phyloP scores from a whole-genome alignment of 1,140 invertebrate genomes.

The Ceratosolen solmsi region DNA sequence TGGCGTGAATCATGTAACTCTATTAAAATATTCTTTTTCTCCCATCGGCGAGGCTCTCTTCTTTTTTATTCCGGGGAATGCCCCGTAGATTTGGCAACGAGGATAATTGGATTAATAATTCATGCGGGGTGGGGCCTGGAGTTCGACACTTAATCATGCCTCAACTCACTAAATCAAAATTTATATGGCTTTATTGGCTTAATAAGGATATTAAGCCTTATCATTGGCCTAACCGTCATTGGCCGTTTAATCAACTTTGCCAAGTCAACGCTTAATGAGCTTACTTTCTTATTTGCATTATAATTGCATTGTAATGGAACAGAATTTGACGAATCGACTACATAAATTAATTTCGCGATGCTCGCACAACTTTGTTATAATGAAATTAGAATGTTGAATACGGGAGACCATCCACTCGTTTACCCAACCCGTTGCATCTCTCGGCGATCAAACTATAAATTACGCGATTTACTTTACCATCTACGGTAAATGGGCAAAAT shows the following conservation, averaged over 20 bases:
- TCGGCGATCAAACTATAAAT: no score
- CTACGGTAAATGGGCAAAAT: no score
- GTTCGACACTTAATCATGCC: not conserved
- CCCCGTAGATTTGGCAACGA: not conserved
- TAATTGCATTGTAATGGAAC: not conserved
- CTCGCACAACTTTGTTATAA: not conserved
- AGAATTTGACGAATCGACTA: not conserved
- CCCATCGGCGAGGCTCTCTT: not conserved
- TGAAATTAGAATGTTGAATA: not conserved
- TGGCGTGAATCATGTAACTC: conserved; percentile 38
- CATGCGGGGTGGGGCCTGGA: not conserved
- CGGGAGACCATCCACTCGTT: no score
- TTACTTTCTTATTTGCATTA: not conserved
- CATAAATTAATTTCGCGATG: not conserved
- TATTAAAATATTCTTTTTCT: conserved; percentile 36
- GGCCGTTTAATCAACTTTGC: not conserved
- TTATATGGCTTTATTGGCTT: not conserved
- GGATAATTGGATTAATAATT: conserved; percentile 42
- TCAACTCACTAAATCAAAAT: not conserved
- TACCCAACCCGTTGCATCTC: no score
- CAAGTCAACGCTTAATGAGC: not conserved
- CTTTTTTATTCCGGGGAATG: conserved; percentile 4
- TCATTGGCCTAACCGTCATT: not conserved
- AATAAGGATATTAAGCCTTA: conserved; percentile 1
- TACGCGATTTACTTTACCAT: no score